Evolutionary conservation across 1,140 invertebrate species (phyloP).

Genomic region (Probaryconus sp.): DNA sequence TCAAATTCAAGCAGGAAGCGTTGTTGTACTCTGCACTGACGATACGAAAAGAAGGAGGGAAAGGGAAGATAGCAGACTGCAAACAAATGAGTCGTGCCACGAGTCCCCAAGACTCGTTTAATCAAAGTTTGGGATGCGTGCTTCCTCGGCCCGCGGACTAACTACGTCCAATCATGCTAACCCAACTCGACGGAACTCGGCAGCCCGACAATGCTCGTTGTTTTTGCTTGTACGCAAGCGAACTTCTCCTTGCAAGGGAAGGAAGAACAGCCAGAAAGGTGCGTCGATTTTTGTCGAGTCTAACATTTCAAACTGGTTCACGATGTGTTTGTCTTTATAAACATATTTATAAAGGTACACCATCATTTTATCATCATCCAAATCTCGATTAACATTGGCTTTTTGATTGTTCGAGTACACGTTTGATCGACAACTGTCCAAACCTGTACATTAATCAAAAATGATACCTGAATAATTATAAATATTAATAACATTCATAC

Average conservation of each 20-base stretch:
- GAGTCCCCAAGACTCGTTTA: constrained; percentile 73
- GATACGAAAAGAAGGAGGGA: constrained; percentile 23
- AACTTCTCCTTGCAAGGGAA: constrained; percentile 9
- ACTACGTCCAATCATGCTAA: constrained; percentile 74
- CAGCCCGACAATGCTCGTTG: constrained; percentile 27
- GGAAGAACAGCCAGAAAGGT: constrained; percentile 19
- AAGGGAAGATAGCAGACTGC: constrained; percentile 61
- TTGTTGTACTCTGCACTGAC: constrained; percentile 14
- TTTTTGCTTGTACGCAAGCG: constrained; percentile 26
- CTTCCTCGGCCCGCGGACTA: constrained; percentile 67
- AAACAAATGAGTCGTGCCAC: constrained; percentile 73
- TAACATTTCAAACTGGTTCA: background rate
- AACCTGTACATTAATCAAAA: no score
- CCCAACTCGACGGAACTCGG: constrained; percentile 57
- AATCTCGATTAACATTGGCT: no score
- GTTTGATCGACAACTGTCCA: no score
- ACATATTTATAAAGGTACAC: no score
- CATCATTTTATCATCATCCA: no score
- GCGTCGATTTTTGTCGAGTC: background rate
- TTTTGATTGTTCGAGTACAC: no score
- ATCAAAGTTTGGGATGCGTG: constrained; percentile 75
- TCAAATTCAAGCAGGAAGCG: constrained; percentile 36
- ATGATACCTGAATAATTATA: no score
- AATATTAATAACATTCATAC: no score
- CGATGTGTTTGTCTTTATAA: no score